Evolutionary conservation across 2,113 vertebrate genomes (phyloP), one percentile per base, ranked within the genome.

Genomic region (Raja brachyura): DNA sequence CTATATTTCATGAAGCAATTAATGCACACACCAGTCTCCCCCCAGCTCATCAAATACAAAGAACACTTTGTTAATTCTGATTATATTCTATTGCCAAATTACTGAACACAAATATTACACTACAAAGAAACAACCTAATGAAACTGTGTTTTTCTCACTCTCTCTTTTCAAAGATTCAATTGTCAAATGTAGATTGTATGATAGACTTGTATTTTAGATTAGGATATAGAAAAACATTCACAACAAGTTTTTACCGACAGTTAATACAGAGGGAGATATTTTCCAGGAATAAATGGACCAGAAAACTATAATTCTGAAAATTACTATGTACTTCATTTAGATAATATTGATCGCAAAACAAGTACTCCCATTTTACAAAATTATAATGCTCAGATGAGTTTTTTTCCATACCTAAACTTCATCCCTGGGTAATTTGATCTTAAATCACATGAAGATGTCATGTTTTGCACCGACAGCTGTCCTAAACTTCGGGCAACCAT

Each of bases 401-500:
- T 39, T 39, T 2, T 0, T 61, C 94, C 97, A 59, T 98, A 99
- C 98, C 98, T 97, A 97, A 97, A 97, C 93, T 97, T 98, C 99
- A 99, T 99, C 95, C 98, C 98, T 0, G 97, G 95, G 90, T 96
- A 98, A 95, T 96, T 97, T 93, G 96, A 93, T 95, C 97, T 97
- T 95, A 94, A 73, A 59, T 98, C 97, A 16, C 97, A 96, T 94
- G 96, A 94, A 31, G 97, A 96, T 0, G 97, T 97, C 0, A 95
- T 95, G 25, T 96, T 98, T 95, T 98, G 98, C 94, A 97, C 97
- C 0, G 98, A 98, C 94, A 99, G 97, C 85, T 99, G 99, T 9
- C 99, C 98, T 56, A 98, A 97, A 95, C 97, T 99, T 79, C 98
- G 97, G 85, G 99, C 99, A 93, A 99, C 98, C 97, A 99, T 98